Conservation (phyloP, 2,888 invertebrate species). For the Gymnosoma rotundatum region DNA sequence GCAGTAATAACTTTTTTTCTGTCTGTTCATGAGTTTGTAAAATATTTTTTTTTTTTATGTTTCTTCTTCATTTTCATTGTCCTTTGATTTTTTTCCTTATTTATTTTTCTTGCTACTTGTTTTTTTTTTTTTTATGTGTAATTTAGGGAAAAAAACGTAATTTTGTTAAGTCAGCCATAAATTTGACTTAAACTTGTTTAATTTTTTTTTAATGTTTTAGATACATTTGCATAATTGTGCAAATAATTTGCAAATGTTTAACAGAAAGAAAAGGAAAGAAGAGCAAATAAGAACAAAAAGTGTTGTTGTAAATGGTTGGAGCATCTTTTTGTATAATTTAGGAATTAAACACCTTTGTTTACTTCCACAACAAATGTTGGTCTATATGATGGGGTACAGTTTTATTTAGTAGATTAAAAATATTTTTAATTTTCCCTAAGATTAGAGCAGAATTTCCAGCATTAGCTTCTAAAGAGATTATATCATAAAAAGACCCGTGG, state of each 20-base stretch:
- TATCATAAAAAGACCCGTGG: no score
- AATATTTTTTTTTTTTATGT: constrained; percentile 67
- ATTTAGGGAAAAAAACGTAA: constrained; percentile 70
- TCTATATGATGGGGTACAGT: no score
- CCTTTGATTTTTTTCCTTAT: constrained; percentile 60
- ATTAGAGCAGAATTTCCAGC: no score
- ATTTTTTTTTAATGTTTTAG: constrained; percentile 58
- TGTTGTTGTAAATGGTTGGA: not conserved
- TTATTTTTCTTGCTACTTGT: constrained; percentile 40
- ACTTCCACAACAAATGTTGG: no score
- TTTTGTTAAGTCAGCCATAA: constrained; percentile 80
- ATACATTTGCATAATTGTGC: constrained; percentile 78
- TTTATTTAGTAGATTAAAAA: no score
- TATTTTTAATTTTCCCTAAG: no score
- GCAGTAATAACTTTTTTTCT: constrained; percentile 61
- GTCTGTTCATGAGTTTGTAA: constrained; percentile 72
- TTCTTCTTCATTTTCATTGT: constrained; percentile 63
- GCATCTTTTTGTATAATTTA: not conserved
- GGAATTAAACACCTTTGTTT: no score
- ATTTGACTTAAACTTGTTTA: constrained; percentile 77
- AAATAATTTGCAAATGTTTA: constrained; percentile 68
- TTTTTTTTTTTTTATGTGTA: constrained; percentile 53
- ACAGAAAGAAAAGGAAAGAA: constrained; percentile 5
- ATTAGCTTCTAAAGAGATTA: no score
- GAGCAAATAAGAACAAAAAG: not conserved